Conservation (phyloP, 2,113 vertebrate genomes). For the Lichenostomus cassidix region DNA sequence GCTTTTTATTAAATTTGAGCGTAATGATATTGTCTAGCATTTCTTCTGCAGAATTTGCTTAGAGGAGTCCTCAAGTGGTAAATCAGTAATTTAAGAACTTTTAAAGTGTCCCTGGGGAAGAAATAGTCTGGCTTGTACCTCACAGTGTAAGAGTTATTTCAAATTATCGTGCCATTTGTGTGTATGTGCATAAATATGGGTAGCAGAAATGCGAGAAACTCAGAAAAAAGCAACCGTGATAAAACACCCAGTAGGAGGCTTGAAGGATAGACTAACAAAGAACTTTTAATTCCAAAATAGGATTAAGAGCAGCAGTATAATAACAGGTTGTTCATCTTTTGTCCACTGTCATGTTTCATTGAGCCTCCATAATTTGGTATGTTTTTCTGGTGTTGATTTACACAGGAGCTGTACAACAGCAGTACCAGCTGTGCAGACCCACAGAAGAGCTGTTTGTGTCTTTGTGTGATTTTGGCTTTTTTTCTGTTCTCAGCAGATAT, state of each 20-base stretch:
- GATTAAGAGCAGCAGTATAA: not conserved
- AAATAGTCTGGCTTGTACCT: not conserved
- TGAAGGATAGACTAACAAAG: not conserved
- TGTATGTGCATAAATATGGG: not conserved
- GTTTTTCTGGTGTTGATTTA: not conserved
- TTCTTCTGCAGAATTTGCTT: not conserved
- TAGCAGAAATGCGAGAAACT: not conserved
- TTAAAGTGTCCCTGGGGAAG: not conserved
- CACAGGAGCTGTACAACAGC: not conserved
- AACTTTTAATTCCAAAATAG: not conserved
- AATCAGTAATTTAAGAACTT: not conserved
- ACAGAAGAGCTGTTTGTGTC: not conserved
- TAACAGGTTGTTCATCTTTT: not conserved
- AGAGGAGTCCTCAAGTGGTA: not conserved
- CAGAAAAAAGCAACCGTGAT: not conserved
- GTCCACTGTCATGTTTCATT: not conserved
- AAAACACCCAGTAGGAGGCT: not conserved
- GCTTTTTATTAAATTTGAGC: not conserved
- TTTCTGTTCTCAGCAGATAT: slow-evolving; percentile 78
- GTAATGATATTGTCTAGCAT: not conserved
- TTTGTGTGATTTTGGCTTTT: not conserved
- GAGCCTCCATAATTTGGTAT: not conserved
- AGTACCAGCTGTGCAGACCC: not conserved
- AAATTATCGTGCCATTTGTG: not conserved
- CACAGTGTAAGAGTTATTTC: not conserved